phyloP scores from a whole-genome alignment of 2,113 vertebrate species.

The Nematolebias whitei region DNA sequence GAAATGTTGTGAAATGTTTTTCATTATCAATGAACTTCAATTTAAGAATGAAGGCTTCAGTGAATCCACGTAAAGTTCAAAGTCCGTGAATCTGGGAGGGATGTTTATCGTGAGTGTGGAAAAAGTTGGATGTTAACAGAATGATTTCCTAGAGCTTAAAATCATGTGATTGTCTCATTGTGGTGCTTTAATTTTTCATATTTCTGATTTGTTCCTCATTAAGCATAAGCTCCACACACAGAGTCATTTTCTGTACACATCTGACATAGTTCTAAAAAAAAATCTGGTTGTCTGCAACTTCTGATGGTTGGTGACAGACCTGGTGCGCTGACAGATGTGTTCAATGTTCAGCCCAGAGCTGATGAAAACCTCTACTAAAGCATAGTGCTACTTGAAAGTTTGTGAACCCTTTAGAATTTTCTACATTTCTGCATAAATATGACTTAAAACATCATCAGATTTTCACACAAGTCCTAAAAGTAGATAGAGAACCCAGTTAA shows the following conservation, averaged over 20 bases:
- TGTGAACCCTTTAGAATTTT: no score
- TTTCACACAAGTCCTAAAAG: no score
- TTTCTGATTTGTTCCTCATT: conserved; percentile 45
- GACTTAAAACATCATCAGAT: no score
- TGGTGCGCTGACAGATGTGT: no score
- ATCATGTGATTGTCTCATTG: conserved; percentile 16
- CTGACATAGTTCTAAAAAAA: conserved; percentile 31
- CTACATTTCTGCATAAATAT: no score
- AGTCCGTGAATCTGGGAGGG: conserved; percentile 19
- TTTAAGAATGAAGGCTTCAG: conserved; percentile 64
- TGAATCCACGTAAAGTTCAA: conserved; percentile 20
- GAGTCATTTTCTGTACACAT: conserved; percentile 27
- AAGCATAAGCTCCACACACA: conserved; percentile 46
- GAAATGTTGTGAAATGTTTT: background rate
- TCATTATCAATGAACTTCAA: conserved; percentile 48
- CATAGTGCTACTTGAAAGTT: no score
- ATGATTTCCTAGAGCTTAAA: conserved; percentile 59
- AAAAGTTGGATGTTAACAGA: conserved; percentile 10
- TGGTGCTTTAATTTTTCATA: conserved; percentile 31
- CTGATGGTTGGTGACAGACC: conserved; percentile 4
- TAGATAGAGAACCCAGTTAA: no score
- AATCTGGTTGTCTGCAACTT: conserved; percentile 7
- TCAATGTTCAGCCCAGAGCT: no score
- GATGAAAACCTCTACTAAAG: no score
- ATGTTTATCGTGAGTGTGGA: background rate